phyloP scores from a whole-genome alignment of 2,797 vertebrate genomes.

The Acrossocheilus fasciatus region DNA sequence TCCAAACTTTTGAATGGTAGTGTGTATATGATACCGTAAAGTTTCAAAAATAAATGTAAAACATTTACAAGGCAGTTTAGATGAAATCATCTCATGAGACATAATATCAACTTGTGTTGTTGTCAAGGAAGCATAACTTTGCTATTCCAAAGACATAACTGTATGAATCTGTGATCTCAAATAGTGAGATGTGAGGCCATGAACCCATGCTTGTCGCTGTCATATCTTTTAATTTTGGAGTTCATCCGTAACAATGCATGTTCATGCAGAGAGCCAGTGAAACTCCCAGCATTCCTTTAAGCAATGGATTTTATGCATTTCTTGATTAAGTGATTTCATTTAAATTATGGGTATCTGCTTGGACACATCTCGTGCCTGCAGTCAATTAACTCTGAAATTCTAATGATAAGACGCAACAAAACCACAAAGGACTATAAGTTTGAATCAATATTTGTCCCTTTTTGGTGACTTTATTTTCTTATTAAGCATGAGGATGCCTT shows the following conservation, averaged over 20 bases:
- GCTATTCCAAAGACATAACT: not conserved
- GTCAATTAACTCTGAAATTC: not conserved
- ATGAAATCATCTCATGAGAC: not conserved
- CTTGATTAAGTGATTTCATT: slow-evolving; percentile 1
- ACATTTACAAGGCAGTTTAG: not conserved
- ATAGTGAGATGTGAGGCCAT: not conserved
- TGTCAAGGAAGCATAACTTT: not conserved
- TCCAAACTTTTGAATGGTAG: not conserved
- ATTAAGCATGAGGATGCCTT: not conserved
- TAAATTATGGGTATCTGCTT: not conserved
- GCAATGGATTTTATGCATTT: not conserved
- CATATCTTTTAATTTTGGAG: not conserved
- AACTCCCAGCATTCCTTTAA: not conserved
- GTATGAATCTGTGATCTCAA: too few species aligned
- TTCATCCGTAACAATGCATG: slow-evolving; percentile 15
- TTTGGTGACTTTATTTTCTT: not conserved
- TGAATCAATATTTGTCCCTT: not conserved
- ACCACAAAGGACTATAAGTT: not conserved
- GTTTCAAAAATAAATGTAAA: not conserved
- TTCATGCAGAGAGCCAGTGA: not conserved
- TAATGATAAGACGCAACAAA: not conserved
- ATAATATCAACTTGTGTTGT: not conserved
- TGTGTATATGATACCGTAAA: too few species aligned
- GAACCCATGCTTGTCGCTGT: not conserved
- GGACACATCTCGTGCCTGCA: not conserved